A percentile compares a stretch with the other conserved stretches of the same genome.
These are phyloP conservation scores for Zosterops hypoxanthus DNA, from an alignment of 2,113 vertebrate genomes.

Conservation along the genomic window DNA sequence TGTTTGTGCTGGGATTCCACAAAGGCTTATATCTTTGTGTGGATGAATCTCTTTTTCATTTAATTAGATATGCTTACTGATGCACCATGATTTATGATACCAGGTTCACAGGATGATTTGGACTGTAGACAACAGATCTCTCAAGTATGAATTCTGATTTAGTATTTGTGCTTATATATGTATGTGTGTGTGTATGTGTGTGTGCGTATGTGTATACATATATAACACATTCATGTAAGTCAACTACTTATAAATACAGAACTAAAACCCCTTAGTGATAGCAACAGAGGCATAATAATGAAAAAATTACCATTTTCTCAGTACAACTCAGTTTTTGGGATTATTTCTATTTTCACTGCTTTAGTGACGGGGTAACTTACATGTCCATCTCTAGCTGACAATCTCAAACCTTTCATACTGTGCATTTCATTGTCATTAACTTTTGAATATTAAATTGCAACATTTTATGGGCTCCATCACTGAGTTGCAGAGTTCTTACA, in stretches of 20 bases:
- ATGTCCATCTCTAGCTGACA: background rate
- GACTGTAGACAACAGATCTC: background rate
- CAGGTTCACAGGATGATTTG: background rate
- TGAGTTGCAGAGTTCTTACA: background rate
- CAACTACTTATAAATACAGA: background rate
- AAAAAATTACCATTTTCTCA: background rate
- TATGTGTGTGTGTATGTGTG: rapidly evolving
- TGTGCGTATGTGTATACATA: rapidly evolving
- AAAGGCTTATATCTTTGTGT: background rate
- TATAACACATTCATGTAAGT: background rate
- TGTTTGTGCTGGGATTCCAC: background rate
- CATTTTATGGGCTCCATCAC: background rate
- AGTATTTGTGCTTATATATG: background rate
- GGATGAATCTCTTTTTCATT: background rate
- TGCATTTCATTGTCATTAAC: background rate
- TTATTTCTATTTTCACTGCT: background rate
- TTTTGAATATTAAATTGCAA: background rate
- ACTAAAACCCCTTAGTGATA: background rate
- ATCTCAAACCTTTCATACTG: background rate
- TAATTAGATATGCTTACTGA: background rate
- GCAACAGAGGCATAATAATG: background rate
- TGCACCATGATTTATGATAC: background rate
- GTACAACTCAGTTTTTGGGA: background rate
- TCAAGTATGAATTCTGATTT: background rate
- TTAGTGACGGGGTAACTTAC: background rate